Percentiles rank a stretch among this genome's conserved stretches.
Conservation (phyloP, 2,797 vertebrate species). For the Fistularia commersonii region DNA sequence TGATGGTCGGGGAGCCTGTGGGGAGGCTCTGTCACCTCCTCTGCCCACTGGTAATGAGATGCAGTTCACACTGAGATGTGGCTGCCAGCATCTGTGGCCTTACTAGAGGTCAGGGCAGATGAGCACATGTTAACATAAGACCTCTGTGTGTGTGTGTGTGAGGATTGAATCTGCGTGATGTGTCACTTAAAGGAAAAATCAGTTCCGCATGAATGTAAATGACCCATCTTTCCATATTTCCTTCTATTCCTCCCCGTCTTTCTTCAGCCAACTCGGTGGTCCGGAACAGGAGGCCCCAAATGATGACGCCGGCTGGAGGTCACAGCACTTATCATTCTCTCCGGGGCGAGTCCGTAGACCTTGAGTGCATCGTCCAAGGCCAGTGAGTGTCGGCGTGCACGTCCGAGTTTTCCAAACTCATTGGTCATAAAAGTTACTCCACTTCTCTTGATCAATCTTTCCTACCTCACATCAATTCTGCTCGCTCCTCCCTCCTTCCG, state of each 20-base stretch:
- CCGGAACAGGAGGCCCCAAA: slow-evolving; percentile 78
- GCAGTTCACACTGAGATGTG: slow-evolving; percentile 50
- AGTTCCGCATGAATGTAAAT: slow-evolving; percentile 16
- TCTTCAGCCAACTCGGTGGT: slow-evolving; percentile 80
- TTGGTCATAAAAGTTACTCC: too few species aligned
- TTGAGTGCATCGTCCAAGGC: slow-evolving; percentile 90
- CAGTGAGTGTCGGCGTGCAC: slow-evolving; percentile 80
- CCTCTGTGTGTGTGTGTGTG: slow-evolving; percentile 25
- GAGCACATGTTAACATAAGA: slow-evolving; percentile 55
- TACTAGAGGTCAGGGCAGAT: slow-evolving; percentile 53
- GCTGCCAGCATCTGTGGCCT: slow-evolving; percentile 47
- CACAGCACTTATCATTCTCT: slow-evolving; percentile 76
- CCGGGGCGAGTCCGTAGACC: slow-evolving; percentile 75
- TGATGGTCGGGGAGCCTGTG: slow-evolving; percentile 22
- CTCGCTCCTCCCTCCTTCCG: slow-evolving; percentile 8
- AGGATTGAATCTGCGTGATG: slow-evolving; percentile 3
- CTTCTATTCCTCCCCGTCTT: slow-evolving; percentile 25
- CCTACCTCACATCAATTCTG: slow-evolving; percentile 21
- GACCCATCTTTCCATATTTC: slow-evolving; percentile 47
- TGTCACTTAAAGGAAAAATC: slow-evolving; percentile 2
- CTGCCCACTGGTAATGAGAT: slow-evolving; percentile 54
- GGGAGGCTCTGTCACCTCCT: slow-evolving; percentile 35
- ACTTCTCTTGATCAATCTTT: slow-evolving; percentile 35
- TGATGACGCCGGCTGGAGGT: slow-evolving; percentile 77
- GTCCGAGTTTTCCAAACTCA: too few species aligned